These are phyloP conservation scores for Prosopocoilus inquinatus DNA, from an alignment of 2,888 invertebrate species.

Conservation along the genomic window DNA sequence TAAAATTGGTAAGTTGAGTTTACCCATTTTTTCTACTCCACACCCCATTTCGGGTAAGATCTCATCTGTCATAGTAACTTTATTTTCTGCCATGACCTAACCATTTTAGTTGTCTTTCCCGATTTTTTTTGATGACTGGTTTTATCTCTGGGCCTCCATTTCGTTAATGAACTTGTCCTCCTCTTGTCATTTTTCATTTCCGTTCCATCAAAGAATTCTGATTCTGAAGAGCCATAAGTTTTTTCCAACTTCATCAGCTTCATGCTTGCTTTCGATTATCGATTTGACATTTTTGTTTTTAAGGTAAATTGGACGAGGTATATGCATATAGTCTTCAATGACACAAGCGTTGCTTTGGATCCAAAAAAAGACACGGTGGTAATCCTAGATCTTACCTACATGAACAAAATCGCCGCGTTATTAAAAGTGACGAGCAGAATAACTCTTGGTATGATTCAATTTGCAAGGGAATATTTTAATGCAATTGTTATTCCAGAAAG, in stretches of 20 bases:
- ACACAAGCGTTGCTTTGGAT: slow-evolving; percentile 53
- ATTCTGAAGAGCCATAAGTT: background rate
- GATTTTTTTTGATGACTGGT: too few relatives aligned
- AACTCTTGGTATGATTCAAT: slow-evolving; percentile 54
- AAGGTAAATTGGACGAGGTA: slow-evolving; percentile 67
- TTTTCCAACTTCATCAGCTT: too few relatives aligned
- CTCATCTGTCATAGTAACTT: too few relatives aligned
- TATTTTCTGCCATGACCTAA: too few relatives aligned
- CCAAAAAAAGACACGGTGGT: slow-evolving; percentile 58
- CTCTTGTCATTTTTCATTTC: too few relatives aligned
- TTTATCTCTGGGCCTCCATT: too few relatives aligned
- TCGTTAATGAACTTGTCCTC: too few relatives aligned
- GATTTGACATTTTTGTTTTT: slow-evolving; percentile 26
- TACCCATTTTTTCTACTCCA: too few relatives aligned
- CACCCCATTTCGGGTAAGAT: too few relatives aligned
- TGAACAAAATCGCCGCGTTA: slow-evolving; percentile 59
- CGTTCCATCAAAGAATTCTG: background rate
- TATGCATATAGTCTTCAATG: slow-evolving; percentile 58
- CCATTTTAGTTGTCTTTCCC: too few relatives aligned
- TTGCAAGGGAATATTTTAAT: background rate
- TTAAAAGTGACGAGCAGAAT: slow-evolving; percentile 56
- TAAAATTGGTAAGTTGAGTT: too few relatives aligned
- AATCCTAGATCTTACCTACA: slow-evolving; percentile 65
- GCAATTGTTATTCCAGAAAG: slow-evolving; percentile 55
- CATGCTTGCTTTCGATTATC: too few relatives aligned